Evolutionary conservation across 1,140 invertebrate species (phyloP).

Genomic region (Brachionus calyciflorus): DNA sequence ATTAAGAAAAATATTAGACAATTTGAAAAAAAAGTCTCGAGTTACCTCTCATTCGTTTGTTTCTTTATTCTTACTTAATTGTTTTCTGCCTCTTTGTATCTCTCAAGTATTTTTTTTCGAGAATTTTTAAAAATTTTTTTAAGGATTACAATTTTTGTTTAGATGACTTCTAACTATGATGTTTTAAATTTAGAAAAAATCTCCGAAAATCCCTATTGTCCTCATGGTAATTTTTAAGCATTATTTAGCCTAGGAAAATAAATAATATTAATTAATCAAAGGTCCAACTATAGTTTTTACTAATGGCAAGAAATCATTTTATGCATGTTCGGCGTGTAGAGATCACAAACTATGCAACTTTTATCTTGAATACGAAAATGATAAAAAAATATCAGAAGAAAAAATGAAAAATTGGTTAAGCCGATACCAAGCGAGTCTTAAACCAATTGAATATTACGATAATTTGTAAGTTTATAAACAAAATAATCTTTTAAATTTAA

Average conservation of each 20-base stretch:
- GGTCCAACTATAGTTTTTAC: constrained; percentile 31
- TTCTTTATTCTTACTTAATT: no score
- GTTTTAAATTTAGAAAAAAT: constrained; percentile 5
- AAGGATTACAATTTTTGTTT: neutral
- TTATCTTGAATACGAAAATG: constrained; percentile 1
- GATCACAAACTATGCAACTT: constrained; percentile 31
- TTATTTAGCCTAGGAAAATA: no score
- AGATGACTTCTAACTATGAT: constrained; percentile 14
- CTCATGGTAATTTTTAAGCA: constrained; percentile 2
- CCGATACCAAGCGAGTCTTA: neutral
- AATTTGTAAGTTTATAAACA: neutral
- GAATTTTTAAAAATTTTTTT: no score
- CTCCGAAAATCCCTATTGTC: constrained; percentile 22
- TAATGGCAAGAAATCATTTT: constrained; percentile 19
- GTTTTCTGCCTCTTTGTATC: no score
- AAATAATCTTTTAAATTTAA: neutral
- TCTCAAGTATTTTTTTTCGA: no score
- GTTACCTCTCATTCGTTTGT: no score
- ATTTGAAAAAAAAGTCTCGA: no score
- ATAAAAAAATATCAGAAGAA: neutral
- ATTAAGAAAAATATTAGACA: no score
- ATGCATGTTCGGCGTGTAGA: constrained; percentile 45
- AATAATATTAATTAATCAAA: neutral
- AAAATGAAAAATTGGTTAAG: constrained; percentile 6
- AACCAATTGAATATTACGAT: neutral